These are phyloP conservation scores for Anoplius nigerrimus DNA, from an alignment of 2,888 invertebrate genomes.

Conservation along the genomic window DNA sequence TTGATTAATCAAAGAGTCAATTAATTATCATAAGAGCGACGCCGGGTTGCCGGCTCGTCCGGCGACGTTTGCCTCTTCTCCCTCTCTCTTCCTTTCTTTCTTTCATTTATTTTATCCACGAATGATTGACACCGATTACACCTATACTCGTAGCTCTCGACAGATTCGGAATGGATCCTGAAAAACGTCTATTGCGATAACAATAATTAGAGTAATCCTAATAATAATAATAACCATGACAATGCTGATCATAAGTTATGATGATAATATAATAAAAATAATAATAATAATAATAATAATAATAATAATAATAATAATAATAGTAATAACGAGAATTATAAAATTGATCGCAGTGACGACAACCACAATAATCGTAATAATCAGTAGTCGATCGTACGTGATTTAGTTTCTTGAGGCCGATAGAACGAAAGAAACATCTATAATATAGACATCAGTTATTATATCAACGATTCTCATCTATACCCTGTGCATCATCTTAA, in stretches of 20 bases:
- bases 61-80: slow-evolving; percentile 23
- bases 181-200: slow-evolving; percentile 68
- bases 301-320: neutral
- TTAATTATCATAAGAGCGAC: slow-evolving; percentile 58
- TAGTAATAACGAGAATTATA: neutral
- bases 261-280: neutral
- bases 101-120: slow-evolving; percentile 53
- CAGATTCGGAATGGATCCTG: slow-evolving; percentile 64
- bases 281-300: neutral
- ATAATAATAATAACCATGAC: neutral
- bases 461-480: slow-evolving; percentile 74
- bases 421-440: slow-evolving; percentile 72
- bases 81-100: slow-evolving; percentile 30
- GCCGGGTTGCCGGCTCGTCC: slow-evolving; percentile 26
- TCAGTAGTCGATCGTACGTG: slow-evolving; percentile 46
- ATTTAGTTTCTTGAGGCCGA: slow-evolving; percentile 69
- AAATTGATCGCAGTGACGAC: neutral
- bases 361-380: slow-evolving; percentile 34
- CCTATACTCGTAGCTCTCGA: slow-evolving; percentile 60
- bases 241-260: neutral
- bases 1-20: slow-evolving; percentile 63
- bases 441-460: slow-evolving; percentile 73
- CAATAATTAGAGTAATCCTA: neutral
- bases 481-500: slow-evolving; percentile 75
- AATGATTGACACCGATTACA: slow-evolving; percentile 71